Evolutionary conservation across 2,888 invertebrate genomes (phyloP).

Genomic region (Eristalinus sepulchralis): DNA sequence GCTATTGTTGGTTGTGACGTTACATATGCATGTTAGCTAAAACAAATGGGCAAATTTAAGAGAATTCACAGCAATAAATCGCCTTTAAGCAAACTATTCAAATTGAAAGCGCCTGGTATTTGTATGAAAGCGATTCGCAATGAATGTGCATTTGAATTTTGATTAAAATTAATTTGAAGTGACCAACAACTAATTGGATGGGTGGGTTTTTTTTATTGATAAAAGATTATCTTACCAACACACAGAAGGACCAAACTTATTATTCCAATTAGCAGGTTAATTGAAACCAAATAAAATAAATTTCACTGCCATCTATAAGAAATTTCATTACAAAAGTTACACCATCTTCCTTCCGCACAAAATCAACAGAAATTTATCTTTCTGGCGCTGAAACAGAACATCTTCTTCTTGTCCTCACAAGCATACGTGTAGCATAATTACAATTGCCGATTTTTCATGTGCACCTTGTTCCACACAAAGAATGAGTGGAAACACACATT

Average conservation of each 20-base stretch:
- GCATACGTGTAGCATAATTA: conserved; percentile 35
- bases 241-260: background rate
- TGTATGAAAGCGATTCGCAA: background rate
- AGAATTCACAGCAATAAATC: conserved; percentile 79
- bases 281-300: background rate
- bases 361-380: conserved; percentile 54
- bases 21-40: conserved; percentile 73
- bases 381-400: conserved; percentile 45
- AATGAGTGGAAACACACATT: background rate
- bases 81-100: conserved; percentile 75
- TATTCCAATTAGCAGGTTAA: background rate
- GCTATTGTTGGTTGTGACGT: conserved; percentile 63
- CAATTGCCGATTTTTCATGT: conserved; percentile 17
- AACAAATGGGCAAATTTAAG: conserved; percentile 76
- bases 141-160: conserved; percentile 47
- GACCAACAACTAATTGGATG: background rate
- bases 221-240: background rate
- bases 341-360: conserved; percentile 22
- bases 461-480: background rate
- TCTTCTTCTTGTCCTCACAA: conserved; percentile 37
- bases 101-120: conserved; percentile 42
- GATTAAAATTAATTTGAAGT: conserved; percentile 42
- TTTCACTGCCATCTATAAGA: background rate
- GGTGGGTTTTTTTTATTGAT: background rate
- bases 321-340: conserved; percentile 48